Evolutionary conservation across 2,113 vertebrate species (phyloP).

Genomic region (Girardinichthys multiradiatus): DNA sequence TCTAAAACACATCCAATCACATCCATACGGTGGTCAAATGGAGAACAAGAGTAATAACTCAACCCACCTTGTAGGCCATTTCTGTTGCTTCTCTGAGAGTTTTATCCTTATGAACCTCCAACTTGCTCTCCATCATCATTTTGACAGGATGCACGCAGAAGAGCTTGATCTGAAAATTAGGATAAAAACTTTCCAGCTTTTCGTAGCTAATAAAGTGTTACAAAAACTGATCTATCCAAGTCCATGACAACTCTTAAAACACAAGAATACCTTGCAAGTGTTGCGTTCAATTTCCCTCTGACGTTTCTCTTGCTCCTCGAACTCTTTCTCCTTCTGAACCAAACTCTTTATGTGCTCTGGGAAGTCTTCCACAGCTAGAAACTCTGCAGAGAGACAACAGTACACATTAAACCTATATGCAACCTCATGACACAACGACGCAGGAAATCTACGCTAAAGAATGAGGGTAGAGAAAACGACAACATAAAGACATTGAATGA

Average conservation of each 20-base stretch:
- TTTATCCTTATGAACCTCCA: slow-evolving; percentile 98
- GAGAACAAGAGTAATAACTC: background rate
- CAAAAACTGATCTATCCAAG: background rate
- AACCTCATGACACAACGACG: background rate
- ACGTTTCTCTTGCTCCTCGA: slow-evolving; percentile 96
- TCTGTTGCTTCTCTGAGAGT: slow-evolving; percentile 94
- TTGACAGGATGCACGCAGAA: slow-evolving; percentile 97
- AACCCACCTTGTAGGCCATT: slow-evolving; percentile 91
- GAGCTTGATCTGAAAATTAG: slow-evolving; percentile 89
- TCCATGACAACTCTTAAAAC: background rate
- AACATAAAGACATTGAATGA: background rate
- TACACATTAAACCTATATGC: background rate
- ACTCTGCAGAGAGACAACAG: slow-evolving; percentile 81
- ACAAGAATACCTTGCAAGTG: slow-evolving; percentile 90
- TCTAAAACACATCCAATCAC: background rate
- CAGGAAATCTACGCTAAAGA: background rate
- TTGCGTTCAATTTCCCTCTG: slow-evolving; percentile 98
- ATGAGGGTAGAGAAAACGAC: background rate
- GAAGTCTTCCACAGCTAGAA: slow-evolving; percentile 90
- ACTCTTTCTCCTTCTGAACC: slow-evolving; percentile 94
- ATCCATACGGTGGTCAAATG: background rate
- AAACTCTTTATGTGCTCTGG: slow-evolving; percentile 93
- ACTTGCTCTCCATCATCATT: slow-evolving; percentile 97
- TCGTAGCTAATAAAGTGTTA: background rate
- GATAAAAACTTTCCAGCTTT: slow-evolving; percentile 2